Evolutionary conservation across 2,888 invertebrate genomes (phyloP), one percentile per base, ranked within the genome.

Genomic region (Ptilodon capucinus): DNA sequence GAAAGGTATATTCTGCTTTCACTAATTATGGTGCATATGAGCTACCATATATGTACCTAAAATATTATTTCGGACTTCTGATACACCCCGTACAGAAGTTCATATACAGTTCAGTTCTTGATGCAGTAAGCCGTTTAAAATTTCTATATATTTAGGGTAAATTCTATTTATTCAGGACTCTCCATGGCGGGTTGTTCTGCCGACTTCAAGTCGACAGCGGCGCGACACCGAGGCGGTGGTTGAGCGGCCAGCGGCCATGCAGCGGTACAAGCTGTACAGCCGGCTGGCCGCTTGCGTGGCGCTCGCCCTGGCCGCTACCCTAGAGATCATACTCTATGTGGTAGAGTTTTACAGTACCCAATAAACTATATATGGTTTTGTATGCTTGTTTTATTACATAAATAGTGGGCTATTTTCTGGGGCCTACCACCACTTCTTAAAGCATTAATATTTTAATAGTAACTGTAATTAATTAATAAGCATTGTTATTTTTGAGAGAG

Each of bases 271-370:
- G 13, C 18, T 32, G 11, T 44, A 0, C 44, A 1, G 5, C 25
- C 40, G 40, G 1, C 28, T 43, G 0, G 4, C 7, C 0, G 4
- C 46, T 1, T 32, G 44, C 0, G 28, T 66, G 0, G 77, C 82
- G 0, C 64, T 90, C 0, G 71, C 70, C 0, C 0, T 81, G 0
- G 81, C 86, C 0, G 84, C 86, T 0, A 19, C 79, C 0, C 57
- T 84, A 0, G 89, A 90, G 48, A 73, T 88, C 1, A 57, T 79
- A 1, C 47, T 86, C 0, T 88, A 84, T 46, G 5, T 84, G 0
- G 44, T 84, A 8, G 87, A 87, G 21, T 56, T 48, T 11, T 81
- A 68, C 43, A 48, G 14, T 5, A 4, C 16, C 1, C 25, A 16
- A 40, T 25, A 25, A 40, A 40, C 4, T 8, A 5, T 13, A 14